Evolutionary conservation across 2,113 vertebrate genomes (phyloP), one percentile per base, ranked within the genome.

Genomic region (Cichladusa arquata): DNA sequence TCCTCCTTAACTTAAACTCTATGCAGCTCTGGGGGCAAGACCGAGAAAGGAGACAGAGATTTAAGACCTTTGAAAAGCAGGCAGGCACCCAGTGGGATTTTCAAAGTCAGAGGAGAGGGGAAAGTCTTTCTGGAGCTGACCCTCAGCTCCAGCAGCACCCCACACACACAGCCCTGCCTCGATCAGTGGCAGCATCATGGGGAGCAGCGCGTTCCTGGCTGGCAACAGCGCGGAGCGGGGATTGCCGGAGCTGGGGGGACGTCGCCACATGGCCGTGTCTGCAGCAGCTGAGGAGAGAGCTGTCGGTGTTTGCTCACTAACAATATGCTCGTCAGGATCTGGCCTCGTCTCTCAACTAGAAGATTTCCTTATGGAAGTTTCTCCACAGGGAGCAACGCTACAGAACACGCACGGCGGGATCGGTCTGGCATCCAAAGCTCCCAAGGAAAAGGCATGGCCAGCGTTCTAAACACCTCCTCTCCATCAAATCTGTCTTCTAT

Each of bases 311-410:
- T 96, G 93, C 93, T 93, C 93, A 95, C 91, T 89, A 94, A 92
- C 95, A 96, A 95, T 96, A 95, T 94, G 94, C 33, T 96, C 42
- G 9, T 91, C 93, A 89, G 84, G 94, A 94, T 84, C 81, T 95
- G 87, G 81, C 91, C 92, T 91, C 9, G 51, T 96, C 95, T 95
- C 96, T 96, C 93, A 92, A 42, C 89, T 91, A 25, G 50, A 58
- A 95, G 87, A 80, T 82, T 94, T 90, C 94, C 94, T 89, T 93
- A 89, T 95, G 94, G 94, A 94, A 87, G 81, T 77, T 95, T 20
- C 87, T 88, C 95, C 16, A 8, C 42, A 0, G 93, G 93, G 31
- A 82, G 78, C 40, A 34, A 29, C 1, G n/a, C 65, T 69, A 15
- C 42, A 11, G 77, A 93, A 85, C 51, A 5, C 0, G 22, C 86